Evolutionary conservation across 2,113 vertebrate genomes (phyloP).

Genomic region (Arvicanthis niloticus): DNA sequence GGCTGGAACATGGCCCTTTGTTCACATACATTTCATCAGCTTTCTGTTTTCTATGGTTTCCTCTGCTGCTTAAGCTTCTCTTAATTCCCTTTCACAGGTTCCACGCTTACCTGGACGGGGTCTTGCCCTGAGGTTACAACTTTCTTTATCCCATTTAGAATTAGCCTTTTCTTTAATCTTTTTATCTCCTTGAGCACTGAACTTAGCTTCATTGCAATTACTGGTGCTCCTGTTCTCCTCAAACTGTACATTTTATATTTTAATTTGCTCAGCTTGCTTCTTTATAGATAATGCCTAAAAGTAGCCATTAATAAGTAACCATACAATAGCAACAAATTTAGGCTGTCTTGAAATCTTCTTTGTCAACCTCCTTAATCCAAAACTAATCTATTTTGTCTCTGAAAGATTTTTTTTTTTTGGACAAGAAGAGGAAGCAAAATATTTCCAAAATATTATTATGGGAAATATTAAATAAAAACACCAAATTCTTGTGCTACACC

Average conservation of each 20-base stretch:
- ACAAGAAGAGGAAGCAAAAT: not conserved
- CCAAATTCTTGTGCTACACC: too few species aligned
- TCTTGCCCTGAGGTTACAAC: not conserved
- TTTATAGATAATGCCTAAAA: not conserved
- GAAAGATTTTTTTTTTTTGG: not conserved
- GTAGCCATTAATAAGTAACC: not conserved
- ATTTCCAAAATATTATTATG: not conserved
- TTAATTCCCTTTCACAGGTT: not conserved
- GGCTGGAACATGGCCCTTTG: too few species aligned
- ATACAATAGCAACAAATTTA: not conserved
- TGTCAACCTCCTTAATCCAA: not conserved
- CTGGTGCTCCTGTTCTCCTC: too few species aligned
- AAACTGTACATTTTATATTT: not conserved
- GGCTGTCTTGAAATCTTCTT: not conserved
- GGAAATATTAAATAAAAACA: too few species aligned
- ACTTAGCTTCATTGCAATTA: not conserved
- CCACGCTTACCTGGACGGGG: not conserved
- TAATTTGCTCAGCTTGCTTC: not conserved
- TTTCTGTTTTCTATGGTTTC: not conserved
- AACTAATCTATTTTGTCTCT: not conserved
- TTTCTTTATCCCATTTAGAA: not conserved
- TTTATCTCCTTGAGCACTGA: not conserved
- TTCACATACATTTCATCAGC: not conserved
- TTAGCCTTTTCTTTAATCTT: not conserved
- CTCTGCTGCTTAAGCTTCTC: not conserved